Evolutionary conservation across 2,113 vertebrate species (phyloP).

Genomic region (Anas platyrhynchos): DNA sequence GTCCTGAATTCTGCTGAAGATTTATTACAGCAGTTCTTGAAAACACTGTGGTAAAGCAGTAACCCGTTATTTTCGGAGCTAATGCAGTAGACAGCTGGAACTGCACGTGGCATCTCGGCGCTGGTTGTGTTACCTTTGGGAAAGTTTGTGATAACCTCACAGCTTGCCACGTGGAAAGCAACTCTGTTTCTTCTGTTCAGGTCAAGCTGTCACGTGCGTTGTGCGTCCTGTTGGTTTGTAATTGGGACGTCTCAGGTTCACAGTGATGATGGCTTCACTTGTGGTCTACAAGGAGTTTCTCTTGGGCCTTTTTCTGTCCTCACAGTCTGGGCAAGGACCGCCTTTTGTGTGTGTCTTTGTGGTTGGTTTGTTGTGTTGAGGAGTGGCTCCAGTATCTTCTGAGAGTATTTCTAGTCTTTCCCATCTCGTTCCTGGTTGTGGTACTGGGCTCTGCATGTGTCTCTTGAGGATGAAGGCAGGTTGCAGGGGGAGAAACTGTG

Average conservation of each 20-base stretch:
- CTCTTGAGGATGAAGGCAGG: not conserved
- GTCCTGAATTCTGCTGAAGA: not conserved
- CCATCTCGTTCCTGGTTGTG: not conserved
- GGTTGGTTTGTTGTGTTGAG: not conserved
- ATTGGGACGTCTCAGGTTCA: not conserved
- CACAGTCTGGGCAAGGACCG: not conserved
- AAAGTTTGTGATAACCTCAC: not conserved
- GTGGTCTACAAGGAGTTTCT: not conserved
- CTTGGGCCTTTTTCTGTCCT: not conserved
- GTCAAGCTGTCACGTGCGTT: not conserved
- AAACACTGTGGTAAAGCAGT: not conserved
- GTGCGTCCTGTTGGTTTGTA: not conserved
- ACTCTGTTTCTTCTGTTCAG: not conserved
- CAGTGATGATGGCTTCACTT: not conserved
- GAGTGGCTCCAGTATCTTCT: not conserved
- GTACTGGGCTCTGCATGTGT: not conserved
- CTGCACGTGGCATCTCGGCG: accelerated
- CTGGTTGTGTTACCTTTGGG: not conserved
- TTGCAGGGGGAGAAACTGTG: not conserved
- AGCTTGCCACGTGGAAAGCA: accelerated
- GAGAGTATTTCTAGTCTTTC: not conserved
- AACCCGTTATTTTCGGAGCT: not conserved
- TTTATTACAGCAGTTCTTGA: not conserved
- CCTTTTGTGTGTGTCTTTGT: not conserved
- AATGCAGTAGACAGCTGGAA: not conserved